Percentiles rank a stretch among this genome's conserved stretches.
Conservation (phyloP, 2,113 vertebrate species). For the Lepus americanus region DNA sequence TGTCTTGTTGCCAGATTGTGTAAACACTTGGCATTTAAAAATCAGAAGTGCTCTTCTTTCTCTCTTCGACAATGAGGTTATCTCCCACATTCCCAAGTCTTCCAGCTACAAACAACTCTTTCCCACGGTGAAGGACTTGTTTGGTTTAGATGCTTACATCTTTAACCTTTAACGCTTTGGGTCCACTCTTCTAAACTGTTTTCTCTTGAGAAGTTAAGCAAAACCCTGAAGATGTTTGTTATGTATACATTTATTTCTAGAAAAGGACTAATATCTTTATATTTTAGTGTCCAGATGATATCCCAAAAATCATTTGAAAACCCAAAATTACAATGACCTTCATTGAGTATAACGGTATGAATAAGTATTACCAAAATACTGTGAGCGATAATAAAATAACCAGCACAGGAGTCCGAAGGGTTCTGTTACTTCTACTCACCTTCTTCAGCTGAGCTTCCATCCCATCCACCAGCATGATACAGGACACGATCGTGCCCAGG, state of each 20-base stretch:
- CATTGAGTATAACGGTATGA: background rate
- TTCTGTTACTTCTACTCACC: conserved; percentile 83
- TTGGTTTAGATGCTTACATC: conserved; percentile 19
- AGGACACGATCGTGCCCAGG: conserved; percentile 91
- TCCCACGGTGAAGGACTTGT: conserved; percentile 4
- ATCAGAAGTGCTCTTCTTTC: background rate
- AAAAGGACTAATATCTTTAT: conserved; percentile 16
- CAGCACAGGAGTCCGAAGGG: background rate
- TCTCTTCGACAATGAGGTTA: background rate
- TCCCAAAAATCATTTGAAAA: background rate
- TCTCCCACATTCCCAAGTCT: conserved; percentile 4
- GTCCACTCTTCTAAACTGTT: background rate
- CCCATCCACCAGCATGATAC: conserved; percentile 92
- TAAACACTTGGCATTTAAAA: conserved; percentile 38
- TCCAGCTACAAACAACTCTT: background rate
- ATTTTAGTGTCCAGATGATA: background rate
- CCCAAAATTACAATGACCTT: background rate
- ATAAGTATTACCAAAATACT: conserved; percentile 1
- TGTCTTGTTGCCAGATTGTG: background rate
- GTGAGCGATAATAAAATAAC: background rate
- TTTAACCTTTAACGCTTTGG: background rate
- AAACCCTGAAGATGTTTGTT: background rate
- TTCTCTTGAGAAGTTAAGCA: background rate
- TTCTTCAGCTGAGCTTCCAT: conserved; percentile 92
- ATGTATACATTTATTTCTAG: conserved; percentile 1